Percentiles rank a stretch among this genome's conserved stretches.
These are phyloP conservation scores for Asarcornis scutulata DNA, from an alignment of 2,113 vertebrate species.

Conservation along the genomic window DNA sequence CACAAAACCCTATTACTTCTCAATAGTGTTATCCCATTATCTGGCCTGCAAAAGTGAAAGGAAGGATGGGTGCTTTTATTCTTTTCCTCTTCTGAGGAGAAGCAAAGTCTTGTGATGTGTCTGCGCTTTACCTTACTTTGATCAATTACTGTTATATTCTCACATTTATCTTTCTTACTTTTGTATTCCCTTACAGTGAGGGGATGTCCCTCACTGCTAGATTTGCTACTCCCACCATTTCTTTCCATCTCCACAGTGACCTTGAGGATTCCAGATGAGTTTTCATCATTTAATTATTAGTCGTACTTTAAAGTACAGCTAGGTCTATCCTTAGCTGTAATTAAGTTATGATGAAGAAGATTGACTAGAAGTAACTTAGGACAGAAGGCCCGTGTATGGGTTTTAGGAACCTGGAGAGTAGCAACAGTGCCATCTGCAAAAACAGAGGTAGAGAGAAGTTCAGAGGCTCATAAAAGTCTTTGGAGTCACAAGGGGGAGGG, in stretches of 20 bases:
- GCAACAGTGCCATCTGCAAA: slow-evolving; percentile 46
- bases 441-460: slow-evolving; percentile 53
- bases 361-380: slow-evolving; percentile 14
- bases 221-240: background rate
- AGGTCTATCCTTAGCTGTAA: slow-evolving; percentile 14
- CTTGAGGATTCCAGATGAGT: slow-evolving; percentile 17
- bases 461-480: slow-evolving; percentile 52
- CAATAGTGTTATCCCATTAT: background rate
- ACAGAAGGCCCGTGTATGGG: background rate
- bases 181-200: background rate
- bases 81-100: background rate
- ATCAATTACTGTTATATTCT: background rate
- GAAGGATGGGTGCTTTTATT: background rate
- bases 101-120: background rate
- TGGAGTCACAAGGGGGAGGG: slow-evolving; percentile 29
- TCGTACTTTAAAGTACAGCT: slow-evolving; percentile 28
- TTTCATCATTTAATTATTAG: slow-evolving; percentile 36
- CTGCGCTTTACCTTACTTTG: background rate
- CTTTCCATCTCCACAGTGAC: background rate
- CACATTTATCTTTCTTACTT: background rate
- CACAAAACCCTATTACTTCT: background rate
- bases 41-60: background rate
- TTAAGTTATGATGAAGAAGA: slow-evolving; percentile 23
- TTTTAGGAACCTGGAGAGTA: slow-evolving; percentile 29
- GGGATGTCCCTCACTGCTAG: background rate